These are phyloP conservation scores for Alloplasta piceator DNA, from an alignment of 2,888 invertebrate species.

Conservation along the genomic window DNA sequence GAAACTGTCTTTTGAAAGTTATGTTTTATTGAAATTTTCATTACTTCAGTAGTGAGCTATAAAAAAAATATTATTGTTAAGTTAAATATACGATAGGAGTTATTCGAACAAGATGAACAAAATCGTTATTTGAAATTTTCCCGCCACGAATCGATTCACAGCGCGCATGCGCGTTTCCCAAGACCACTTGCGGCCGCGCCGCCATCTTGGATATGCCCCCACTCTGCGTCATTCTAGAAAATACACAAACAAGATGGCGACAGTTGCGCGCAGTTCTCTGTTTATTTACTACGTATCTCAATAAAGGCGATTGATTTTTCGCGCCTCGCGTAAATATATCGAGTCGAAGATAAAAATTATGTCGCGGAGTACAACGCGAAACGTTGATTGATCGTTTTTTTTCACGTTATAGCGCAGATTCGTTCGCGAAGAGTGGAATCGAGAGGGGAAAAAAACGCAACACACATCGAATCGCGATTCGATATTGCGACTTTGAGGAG, in stretches of 20 bases:
- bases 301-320: constrained; percentile 29
- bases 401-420: background rate
- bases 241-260: constrained; percentile 71
- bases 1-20: too few relatives aligned
- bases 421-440: background rate
- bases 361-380: background rate
- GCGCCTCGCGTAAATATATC: background rate
- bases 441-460: constrained; percentile 21
- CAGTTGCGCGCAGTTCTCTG: constrained; percentile 77
- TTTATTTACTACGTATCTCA: constrained; percentile 77
- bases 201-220: background rate
- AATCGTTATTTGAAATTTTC: background rate
- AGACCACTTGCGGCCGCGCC: background rate
- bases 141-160: background rate
- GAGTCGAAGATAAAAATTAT: background rate
- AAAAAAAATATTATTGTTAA: too few relatives aligned
- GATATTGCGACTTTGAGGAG: constrained; percentile 59
- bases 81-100: too few relatives aligned
- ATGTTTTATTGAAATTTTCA: too few relatives aligned
- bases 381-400: background rate
- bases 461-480: constrained; percentile 11
- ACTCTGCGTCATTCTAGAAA: constrained; percentile 10
- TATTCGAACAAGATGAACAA: background rate
- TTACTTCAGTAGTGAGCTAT: too few relatives aligned
- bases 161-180: background rate